phyloP scores from a whole-genome alignment of 2,113 vertebrate species.

The Zosterops borbonicus region DNA sequence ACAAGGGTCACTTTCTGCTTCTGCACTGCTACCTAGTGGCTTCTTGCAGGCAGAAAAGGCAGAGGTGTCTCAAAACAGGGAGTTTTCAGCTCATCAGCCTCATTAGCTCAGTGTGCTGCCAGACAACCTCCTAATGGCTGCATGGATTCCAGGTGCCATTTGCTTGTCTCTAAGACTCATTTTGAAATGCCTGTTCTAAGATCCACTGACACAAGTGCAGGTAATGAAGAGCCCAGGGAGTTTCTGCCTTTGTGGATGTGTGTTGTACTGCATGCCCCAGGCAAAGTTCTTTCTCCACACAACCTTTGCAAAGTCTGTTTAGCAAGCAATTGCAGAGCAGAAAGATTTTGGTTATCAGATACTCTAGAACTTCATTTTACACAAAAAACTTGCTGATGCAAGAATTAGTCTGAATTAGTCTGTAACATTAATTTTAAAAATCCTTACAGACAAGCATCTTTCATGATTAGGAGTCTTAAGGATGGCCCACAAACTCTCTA shows the following conservation, averaged over 20 bases:
- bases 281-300: not conserved
- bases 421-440: not conserved
- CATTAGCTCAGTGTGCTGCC: not conserved
- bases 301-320: not conserved
- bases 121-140: not conserved
- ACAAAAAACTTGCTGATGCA: not conserved
- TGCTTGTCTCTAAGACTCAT: not conserved
- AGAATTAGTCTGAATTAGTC: not conserved
- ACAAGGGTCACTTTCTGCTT: not conserved
- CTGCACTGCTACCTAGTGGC: constrained; percentile 3
- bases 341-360: not conserved
- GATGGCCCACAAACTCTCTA: not conserved
- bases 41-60: not conserved
- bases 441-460: not conserved
- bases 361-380: not conserved
- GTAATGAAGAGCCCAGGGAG: not conserved
- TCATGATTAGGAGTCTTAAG: not conserved
- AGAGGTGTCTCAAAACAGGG: not conserved
- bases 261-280: not conserved
- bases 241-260: not conserved
- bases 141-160: not conserved
- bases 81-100: not conserved
- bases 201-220: not conserved
- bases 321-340: not conserved
- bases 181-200: not conserved